Evolutionary conservation across 2,113 vertebrate species (phyloP).

Genomic region (Albula goreensis): DNA sequence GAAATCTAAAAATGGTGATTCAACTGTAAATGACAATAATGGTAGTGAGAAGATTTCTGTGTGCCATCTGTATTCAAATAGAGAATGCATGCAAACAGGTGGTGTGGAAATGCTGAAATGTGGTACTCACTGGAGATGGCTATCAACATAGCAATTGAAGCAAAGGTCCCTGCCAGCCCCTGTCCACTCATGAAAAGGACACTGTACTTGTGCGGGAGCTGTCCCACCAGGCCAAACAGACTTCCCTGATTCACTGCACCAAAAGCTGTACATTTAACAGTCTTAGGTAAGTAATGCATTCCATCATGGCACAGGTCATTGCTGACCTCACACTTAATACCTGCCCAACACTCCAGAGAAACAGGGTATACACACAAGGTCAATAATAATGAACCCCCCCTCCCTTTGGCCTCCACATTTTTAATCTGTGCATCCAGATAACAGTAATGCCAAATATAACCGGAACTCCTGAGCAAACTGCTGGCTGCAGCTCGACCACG

Average conservation of each 20-base stretch:
- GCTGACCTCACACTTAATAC: background rate
- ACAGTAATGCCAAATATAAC: too few species aligned
- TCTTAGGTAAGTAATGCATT: background rate
- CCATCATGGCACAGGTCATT: background rate
- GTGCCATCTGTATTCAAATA: background rate
- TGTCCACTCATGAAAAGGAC: conserved; percentile 83
- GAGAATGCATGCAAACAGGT: background rate
- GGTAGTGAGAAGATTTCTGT: too few species aligned
- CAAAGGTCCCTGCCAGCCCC: conserved; percentile 83
- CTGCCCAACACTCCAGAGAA: background rate
- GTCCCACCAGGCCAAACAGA: conserved; percentile 80
- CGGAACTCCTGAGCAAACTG: too few species aligned
- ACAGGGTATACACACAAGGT: background rate
- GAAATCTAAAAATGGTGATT: too few species aligned
- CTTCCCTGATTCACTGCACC: conserved; percentile 82
- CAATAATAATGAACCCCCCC: too few species aligned
- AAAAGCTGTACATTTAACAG: conserved; percentile 64
- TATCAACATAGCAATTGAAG: conserved; percentile 79
- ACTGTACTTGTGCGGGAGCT: conserved; percentile 79
- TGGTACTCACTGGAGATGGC: conserved; percentile 78
- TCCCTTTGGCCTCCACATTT: too few species aligned
- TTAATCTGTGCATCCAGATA: too few species aligned
- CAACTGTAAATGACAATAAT: too few species aligned
- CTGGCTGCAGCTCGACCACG: too few species aligned
- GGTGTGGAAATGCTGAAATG: background rate